Percentiles rank a stretch among this genome's conserved stretches.
phyloP scores from a whole-genome alignment of 1,140 invertebrate species.

The Trachymyrmex septentrionalis region DNA sequence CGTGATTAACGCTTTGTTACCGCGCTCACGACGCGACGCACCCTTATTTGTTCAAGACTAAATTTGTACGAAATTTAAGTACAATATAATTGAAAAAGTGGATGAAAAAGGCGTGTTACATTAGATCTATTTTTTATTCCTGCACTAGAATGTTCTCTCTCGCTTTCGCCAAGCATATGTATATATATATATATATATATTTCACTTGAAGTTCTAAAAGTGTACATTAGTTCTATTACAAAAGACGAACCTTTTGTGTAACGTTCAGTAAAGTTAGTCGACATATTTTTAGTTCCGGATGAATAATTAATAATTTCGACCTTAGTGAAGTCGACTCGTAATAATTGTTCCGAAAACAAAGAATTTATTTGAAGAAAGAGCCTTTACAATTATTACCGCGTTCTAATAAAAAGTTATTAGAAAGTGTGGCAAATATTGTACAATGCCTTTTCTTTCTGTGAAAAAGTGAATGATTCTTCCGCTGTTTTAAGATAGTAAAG shows the following conservation, averaged over 20 bases:
- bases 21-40: not conserved
- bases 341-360: not conserved
- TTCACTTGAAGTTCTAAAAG: too few species aligned
- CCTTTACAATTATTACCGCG: not conserved
- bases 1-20: slow-evolving; percentile 25
- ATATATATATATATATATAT: too few species aligned
- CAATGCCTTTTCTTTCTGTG: not conserved
- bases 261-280: not conserved
- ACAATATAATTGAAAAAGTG: not conserved
- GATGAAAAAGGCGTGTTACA: not conserved
- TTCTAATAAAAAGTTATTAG: not conserved
- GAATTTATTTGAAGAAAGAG: not conserved
- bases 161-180: too few species aligned
- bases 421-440: not conserved
- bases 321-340: not conserved
- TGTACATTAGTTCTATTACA: too few species aligned
- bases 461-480: not conserved
- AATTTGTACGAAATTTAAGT: slow-evolving; percentile 3
- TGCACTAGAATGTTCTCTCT: too few species aligned
- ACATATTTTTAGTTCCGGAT: not conserved
- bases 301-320: not conserved
- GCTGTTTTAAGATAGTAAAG: slow-evolving; percentile 7
- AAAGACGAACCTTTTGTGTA: too few species aligned
- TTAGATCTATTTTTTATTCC: not conserved
- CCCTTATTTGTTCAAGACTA: slow-evolving; percentile 23